These are phyloP conservation scores for Eueides isabella DNA, from an alignment of 1,140 invertebrate genomes.

Conservation along the genomic window DNA sequence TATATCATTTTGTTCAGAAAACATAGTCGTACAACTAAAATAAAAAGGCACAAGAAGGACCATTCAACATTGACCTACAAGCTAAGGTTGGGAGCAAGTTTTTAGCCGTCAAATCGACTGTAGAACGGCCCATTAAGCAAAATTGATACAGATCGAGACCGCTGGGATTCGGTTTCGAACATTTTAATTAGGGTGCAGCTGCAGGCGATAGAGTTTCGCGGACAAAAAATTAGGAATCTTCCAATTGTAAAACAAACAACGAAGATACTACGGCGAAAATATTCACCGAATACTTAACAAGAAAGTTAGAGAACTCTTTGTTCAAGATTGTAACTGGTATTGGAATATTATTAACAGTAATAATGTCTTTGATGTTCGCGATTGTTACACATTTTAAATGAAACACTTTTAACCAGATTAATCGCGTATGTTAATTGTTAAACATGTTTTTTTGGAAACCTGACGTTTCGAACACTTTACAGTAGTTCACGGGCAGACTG, in stretches of 20 bases:
- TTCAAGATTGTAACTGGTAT: neutral
- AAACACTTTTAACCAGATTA: no score
- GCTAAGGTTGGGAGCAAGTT: slow-evolving; percentile 43
- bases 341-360: neutral
- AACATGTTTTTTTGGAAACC: no score
- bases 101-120: slow-evolving; percentile 49
- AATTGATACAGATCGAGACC: slow-evolving; percentile 74
- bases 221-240: slow-evolving; percentile 41
- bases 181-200: slow-evolving; percentile 72
- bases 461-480: no score
- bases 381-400: no score
- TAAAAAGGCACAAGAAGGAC: slow-evolving; percentile 18
- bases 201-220: slow-evolving; percentile 52
- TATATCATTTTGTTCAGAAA: slow-evolving; percentile 3
- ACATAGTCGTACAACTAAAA: neutral
- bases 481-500: no score
- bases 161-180: slow-evolving; percentile 66
- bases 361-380: no score
- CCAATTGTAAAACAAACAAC: slow-evolving; percentile 21
- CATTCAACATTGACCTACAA: slow-evolving; percentile 32
- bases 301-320: slow-evolving; percentile 1
- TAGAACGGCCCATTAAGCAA: slow-evolving; percentile 72
- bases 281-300: neutral
- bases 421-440: no score
- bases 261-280: neutral